Evolutionary conservation across 2,888 invertebrate species (phyloP).

Genomic region (Chrysodeixis includens): DNA sequence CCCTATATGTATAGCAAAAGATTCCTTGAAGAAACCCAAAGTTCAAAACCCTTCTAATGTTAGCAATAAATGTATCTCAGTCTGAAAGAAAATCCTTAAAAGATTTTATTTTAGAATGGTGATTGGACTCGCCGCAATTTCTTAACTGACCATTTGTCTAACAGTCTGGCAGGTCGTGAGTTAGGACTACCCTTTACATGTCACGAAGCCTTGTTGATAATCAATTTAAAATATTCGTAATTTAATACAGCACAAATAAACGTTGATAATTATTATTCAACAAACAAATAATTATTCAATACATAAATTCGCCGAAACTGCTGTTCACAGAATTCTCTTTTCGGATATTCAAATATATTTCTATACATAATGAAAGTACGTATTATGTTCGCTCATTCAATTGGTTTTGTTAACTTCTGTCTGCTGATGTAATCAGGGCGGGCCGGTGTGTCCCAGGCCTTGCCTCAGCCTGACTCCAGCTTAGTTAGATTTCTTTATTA

Average conservation of each 20-base stretch:
- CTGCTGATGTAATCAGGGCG: slow-evolving; percentile 21
- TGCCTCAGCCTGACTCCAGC: slow-evolving; percentile 13
- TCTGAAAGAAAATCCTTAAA: neutral
- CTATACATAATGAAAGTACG: slow-evolving; percentile 31
- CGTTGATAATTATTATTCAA: too few species aligned
- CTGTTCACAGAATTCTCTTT: slow-evolving; percentile 1
- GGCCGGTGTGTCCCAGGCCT: slow-evolving; percentile 20
- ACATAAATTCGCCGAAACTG: neutral
- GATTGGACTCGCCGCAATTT: neutral
- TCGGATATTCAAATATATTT: slow-evolving; percentile 1
- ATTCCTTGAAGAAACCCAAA: neutral
- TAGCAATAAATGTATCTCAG: neutral
- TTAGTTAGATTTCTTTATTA: slow-evolving; percentile 53
- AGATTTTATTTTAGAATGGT: neutral
- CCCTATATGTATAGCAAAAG: neutral
- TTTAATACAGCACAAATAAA: too few species aligned
- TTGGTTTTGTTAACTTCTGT: slow-evolving; percentile 32
- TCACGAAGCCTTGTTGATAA: neutral
- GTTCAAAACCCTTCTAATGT: neutral
- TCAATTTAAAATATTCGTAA: too few species aligned
- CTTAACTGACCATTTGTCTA: neutral
- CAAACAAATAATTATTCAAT: neutral
- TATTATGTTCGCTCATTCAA: slow-evolving; percentile 32
- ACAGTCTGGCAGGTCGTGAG: neutral
- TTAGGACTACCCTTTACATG: neutral